Evolutionary conservation across 2,113 vertebrate species (phyloP), one percentile per base, ranked within the genome.

Genomic region (Mus spicilegus): DNA sequence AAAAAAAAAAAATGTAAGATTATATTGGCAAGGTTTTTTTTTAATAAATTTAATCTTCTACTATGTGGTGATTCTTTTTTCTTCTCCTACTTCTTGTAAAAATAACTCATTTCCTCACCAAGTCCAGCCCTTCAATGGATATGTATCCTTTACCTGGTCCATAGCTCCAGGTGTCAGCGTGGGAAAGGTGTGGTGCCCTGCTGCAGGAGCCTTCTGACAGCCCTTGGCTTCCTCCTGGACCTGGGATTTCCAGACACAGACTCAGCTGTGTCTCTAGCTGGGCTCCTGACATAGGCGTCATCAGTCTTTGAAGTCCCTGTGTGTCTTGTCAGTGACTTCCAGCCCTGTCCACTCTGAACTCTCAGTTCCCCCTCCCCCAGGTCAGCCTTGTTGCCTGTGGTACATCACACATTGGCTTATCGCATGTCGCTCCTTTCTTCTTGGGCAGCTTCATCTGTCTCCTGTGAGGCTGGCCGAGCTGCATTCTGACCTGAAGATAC

Each of bases 401-500:
- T 12, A 46, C n/a, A 46, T 70, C 85, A 26, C 65, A 14, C 11
- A 14, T 46, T 3, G 30, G 16, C 87, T 63, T 6, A 10, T 46
- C 93, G 81, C 87, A 0, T 0, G 0, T 0, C 33, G 58, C 39
- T 95, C 33, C 95, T 7, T 94, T 94, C 51, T 67, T 2, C 0
- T 67, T 8, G 33, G 13, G 0, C 96, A 99, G 99, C 99, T 99
- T 87, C 98, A 99, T 84, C 97, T 99, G 46, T 97, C 99, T 3
- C 99, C 99, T 0, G 99, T 99, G 93, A 99, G 98, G 0, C 98
- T 99, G 94, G 98, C 99, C 0, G 99, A 99, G 98, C 98, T 99
- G 80, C 99, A 99, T 89, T 99, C 99, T 24, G 99, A 99, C 88
- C 98, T 99, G 78, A 99, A 99, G 98, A 99, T 99, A 54, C 99